These are phyloP conservation scores for Melanostoma scalare DNA, from an alignment of 2,888 invertebrate genomes.

Conservation along the genomic window DNA sequence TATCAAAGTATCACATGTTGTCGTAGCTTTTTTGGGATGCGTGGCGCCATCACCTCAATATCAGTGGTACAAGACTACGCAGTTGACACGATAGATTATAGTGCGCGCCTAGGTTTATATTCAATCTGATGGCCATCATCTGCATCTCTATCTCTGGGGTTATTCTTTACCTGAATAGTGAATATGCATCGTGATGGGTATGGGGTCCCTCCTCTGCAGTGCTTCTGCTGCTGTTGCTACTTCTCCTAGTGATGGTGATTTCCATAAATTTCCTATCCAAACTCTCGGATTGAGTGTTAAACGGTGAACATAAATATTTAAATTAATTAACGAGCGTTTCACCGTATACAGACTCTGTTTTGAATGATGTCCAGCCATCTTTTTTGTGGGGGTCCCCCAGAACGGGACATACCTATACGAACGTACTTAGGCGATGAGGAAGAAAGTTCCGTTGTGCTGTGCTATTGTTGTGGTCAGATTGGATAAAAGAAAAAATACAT, in stretches of 20 bases:
- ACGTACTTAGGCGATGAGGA: conserved; percentile 9
- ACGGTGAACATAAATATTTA: conserved; percentile 73
- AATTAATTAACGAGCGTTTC: conserved; percentile 71
- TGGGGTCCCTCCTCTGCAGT: conserved; percentile 57
- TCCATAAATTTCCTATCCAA: conserved; percentile 70
- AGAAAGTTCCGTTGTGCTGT: conserved; percentile 45
- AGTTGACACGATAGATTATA: conserved; percentile 66
- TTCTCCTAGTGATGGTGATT: conserved; percentile 52
- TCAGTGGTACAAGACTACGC: conserved; percentile 41
- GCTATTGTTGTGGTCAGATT: too few species aligned
- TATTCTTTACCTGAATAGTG: conserved; percentile 39
- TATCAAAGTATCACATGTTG: conserved; percentile 44
- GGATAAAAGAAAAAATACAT: conserved; percentile 16
- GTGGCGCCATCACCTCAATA: conserved; percentile 71
- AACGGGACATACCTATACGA: not conserved
- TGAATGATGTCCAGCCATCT: conserved; percentile 58
- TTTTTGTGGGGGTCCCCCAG: not conserved
- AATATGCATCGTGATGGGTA: conserved; percentile 51
- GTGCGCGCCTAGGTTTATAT: conserved; percentile 48
- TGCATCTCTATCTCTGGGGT: conserved; percentile 43
- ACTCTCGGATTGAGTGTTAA: conserved; percentile 69
- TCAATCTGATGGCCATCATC: conserved; percentile 38
- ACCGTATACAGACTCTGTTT: conserved; percentile 33
- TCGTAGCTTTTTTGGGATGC: conserved; percentile 43
- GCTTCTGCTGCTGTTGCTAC: conserved; percentile 58